Evolutionary conservation across 2,113 vertebrate genomes (phyloP).

Genomic region (Marcusenius ussheri): DNA sequence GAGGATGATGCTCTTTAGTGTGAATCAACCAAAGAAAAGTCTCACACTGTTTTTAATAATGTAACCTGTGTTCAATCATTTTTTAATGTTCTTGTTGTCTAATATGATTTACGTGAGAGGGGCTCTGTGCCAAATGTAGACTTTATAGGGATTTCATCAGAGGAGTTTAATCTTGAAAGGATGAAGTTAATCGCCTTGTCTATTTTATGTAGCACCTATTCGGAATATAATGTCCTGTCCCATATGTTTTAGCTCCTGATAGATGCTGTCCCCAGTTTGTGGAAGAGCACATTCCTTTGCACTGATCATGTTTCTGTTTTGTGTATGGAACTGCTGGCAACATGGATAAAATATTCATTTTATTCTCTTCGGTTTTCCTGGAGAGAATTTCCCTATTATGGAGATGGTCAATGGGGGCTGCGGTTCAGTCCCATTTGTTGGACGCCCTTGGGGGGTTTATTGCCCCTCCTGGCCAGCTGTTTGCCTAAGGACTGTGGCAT

Average conservation of each 20-base stretch:
- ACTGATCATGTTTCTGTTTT: background rate
- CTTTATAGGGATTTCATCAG: background rate
- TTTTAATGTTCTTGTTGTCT: background rate
- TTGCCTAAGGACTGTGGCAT: background rate
- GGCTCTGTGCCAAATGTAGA: background rate
- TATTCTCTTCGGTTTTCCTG: background rate
- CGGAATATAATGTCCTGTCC: background rate
- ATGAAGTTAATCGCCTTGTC: background rate
- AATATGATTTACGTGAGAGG: background rate
- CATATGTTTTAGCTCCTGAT: background rate
- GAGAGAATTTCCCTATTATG: background rate
- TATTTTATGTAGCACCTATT: background rate
- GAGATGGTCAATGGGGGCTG: background rate
- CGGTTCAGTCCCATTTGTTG: background rate
- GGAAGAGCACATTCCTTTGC: background rate
- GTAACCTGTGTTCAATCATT: background rate
- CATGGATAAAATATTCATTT: background rate
- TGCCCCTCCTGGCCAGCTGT: background rate
- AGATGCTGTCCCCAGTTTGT: background rate
- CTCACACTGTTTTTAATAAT: background rate
- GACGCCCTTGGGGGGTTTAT: background rate
- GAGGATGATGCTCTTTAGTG: background rate
- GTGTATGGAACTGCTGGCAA: background rate
- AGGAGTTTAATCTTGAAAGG: background rate
- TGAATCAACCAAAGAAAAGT: background rate